Base-by-base conservation (phyloP, 2,888 invertebrate genomes). In the Megaustenia siamemsis region DNA sequence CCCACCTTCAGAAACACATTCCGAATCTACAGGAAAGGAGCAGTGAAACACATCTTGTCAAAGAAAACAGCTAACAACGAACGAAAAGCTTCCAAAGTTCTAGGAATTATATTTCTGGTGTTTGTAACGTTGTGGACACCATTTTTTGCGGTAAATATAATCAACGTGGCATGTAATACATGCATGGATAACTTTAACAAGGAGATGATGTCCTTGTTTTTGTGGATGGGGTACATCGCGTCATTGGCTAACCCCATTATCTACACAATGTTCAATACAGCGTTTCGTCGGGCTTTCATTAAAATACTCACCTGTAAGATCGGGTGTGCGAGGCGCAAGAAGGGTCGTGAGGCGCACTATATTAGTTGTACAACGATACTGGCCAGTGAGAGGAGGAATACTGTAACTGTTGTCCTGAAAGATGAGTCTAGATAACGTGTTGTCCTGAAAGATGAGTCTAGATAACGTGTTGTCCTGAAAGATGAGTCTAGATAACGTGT, bases 221-320 rank as follows among this genome's bases (percentile, higher is more conserved):
- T 93, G 3, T 94, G 94, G 94, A 91, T 94, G 89, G 94, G 94
- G 35, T 94, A 93, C 69, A 86, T 91, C n/a, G 93, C 94, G 1
- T 93, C 93, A 0, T 88, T 93, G 78, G 93, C 93, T 43, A 94
- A 94, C 82, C 94, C 94, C 12, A 93, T 94, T 83, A 93, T 94
- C 76, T 94, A 94, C 82, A 94, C 93, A 8, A 93, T 93, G 93
- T 93, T 94, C 87, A 94, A 93, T 86, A 93, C 93, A 12, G 90
- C 93, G 40, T 94, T 94, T 88, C 87, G 93, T 10, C 85, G 90
- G 28, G 91, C 93, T 18, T 93, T 94, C 86, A 90, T 92, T 66
- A 89, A 89, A 60, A 93, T 94, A 38, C 88, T 94, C 4, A 91
- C 88, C 69, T 92, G 90, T 87, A 90, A 91, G 82, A 87, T 92